phyloP scores from a whole-genome alignment of 2,797 vertebrate species.

The Gallinago solitaria region DNA sequence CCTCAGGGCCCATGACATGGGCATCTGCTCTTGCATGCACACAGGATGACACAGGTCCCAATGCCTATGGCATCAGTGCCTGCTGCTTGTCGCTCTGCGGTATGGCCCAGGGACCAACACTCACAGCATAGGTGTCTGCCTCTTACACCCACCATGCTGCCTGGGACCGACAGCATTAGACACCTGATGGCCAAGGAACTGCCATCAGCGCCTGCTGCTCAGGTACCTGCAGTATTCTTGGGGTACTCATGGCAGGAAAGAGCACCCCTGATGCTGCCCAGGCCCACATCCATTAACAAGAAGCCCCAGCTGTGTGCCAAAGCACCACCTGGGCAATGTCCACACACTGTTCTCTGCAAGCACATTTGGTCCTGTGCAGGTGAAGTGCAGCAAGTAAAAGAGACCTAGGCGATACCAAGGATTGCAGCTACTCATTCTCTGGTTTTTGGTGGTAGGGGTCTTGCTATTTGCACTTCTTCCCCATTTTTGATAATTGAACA shows the following conservation, averaged over 20 bases:
- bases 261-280: not conserved
- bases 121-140: not conserved
- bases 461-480: not conserved
- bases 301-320: not conserved
- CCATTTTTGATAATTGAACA: not conserved
- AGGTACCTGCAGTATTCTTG: rapidly evolving
- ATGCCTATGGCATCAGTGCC: not conserved
- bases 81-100: not conserved
- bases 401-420: not conserved
- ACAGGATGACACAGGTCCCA: not conserved
- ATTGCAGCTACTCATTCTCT: not conserved
- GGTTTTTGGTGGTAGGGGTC: not conserved
- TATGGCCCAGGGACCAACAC: rapidly evolving
- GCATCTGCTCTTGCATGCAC: not conserved
- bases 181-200: not conserved
- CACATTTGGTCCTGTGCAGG: not conserved
- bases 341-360: not conserved
- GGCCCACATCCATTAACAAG: not conserved
- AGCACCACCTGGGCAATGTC: not conserved
- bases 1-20: rapidly evolving
- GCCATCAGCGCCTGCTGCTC: not conserved
- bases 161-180: rapidly evolving
- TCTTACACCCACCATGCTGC: not conserved
- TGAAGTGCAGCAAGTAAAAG: not conserved
- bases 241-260: not conserved